A percentile compares a stretch with the other conserved stretches of the same genome.
These are phyloP conservation scores for Saguinus midas DNA, from an alignment of 2,113 vertebrate genomes.

Conservation along the genomic window DNA sequence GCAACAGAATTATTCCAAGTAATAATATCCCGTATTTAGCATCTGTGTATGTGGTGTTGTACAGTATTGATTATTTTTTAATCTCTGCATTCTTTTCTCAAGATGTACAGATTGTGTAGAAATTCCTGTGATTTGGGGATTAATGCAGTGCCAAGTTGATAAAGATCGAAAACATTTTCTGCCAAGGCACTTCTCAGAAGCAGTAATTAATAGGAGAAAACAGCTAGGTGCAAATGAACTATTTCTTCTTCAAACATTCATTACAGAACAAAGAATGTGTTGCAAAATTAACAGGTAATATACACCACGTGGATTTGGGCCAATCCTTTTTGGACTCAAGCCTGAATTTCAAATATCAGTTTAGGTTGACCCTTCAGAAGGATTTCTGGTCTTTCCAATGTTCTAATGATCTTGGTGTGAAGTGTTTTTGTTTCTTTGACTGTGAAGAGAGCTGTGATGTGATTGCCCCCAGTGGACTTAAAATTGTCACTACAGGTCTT, in stretches of 20 bases:
- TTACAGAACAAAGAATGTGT: neutral
- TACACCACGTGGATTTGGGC: neutral
- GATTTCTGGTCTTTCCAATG: neutral
- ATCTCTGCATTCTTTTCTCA: neutral
- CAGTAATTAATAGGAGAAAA: neutral
- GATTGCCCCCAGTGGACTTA: neutral
- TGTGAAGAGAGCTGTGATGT: neutral
- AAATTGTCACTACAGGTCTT: neutral
- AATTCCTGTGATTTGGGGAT: neutral
- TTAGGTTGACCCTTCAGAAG: neutral
- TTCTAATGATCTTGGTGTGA: neutral
- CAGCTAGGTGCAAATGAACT: neutral
- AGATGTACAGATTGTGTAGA: neutral
- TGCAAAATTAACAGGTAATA: neutral
- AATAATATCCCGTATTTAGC: neutral
- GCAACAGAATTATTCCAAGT: neutral
- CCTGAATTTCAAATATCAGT: neutral
- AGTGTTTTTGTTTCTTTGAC: neutral
- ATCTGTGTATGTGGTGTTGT: neutral
- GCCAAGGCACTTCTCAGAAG: neutral
- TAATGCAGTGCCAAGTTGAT: neutral
- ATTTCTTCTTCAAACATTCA: neutral
- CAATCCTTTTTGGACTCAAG: neutral
- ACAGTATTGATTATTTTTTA: neutral
- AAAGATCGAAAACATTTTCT: constrained; percentile 6